A percentile compares a stretch with the other conserved stretches of the same genome.
phyloP scores from a whole-genome alignment of 2,113 vertebrate genomes.

The Hiodon tergisus region DNA sequence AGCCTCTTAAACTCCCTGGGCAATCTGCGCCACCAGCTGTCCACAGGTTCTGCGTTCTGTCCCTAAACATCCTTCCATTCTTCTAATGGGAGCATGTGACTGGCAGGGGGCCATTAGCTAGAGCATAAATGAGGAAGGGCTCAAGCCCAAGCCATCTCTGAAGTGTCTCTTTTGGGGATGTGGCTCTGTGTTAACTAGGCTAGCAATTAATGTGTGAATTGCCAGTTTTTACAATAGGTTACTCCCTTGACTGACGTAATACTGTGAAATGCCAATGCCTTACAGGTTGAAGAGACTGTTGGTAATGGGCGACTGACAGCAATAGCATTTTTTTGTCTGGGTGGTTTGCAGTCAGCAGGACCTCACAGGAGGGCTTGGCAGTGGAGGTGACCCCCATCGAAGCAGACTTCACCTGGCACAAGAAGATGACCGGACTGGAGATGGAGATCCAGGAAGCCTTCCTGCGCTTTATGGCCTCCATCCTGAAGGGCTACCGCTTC shows the following conservation, averaged over 20 bases:
- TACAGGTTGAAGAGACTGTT: not conserved
- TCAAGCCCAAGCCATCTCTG: not conserved
- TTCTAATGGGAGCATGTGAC: not conserved
- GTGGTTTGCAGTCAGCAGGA: conserved; percentile 62
- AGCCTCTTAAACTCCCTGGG: conserved; percentile 73
- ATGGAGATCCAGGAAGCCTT: conserved; percentile 96
- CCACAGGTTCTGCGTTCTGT: conserved; percentile 60
- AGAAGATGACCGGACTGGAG: conserved; percentile 83
- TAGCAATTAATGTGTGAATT: no score
- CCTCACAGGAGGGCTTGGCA: conserved; percentile 70
- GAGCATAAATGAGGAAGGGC: no score
- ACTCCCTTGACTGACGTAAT: no score
- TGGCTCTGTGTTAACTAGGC: no score
- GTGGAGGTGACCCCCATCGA: conserved; percentile 94
- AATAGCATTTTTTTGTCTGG: not conserved
- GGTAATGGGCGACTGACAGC: no score
- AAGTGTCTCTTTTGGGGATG: no score
- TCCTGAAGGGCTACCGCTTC: conserved; percentile 87
- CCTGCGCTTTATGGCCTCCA: conserved; percentile 90
- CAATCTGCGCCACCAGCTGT: conserved; percentile 80
- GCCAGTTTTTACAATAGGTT: no score
- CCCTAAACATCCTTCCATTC: not conserved
- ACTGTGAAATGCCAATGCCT: no score
- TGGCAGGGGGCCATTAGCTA: no score
- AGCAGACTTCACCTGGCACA: conserved; percentile 93